These are phyloP conservation scores for Lamellibrachia columna DNA, from an alignment of 2,888 invertebrate species.

Conservation along the genomic window DNA sequence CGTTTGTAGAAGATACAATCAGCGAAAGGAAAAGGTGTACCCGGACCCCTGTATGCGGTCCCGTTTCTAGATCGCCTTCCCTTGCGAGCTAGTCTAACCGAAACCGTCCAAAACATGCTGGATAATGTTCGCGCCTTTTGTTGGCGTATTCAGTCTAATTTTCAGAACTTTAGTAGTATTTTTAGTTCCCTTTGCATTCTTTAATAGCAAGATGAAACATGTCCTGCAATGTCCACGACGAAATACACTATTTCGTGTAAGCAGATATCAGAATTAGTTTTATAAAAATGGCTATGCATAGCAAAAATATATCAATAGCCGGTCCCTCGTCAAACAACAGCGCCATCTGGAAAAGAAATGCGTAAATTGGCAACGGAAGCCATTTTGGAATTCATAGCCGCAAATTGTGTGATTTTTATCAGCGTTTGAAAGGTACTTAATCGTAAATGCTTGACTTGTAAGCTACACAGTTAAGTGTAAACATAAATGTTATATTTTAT, in stretches of 20 bases:
- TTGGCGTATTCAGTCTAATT: no score
- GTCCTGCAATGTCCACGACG: background rate
- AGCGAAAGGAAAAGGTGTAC: background rate
- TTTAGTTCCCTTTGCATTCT: background rate
- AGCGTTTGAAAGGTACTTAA: background rate
- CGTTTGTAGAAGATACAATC: background rate
- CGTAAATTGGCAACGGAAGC: background rate
- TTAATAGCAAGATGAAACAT: background rate
- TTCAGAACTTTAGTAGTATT: background rate
- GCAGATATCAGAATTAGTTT: background rate
- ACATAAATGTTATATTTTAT: slow-evolving; percentile 16
- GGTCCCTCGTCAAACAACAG: background rate
- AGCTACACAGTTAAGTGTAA: background rate
- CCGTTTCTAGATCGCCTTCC: no score
- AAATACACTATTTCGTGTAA: background rate
- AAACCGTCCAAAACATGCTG: slow-evolving; percentile 4
- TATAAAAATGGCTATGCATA: background rate
- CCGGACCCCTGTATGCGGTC: background rate
- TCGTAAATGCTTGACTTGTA: background rate
- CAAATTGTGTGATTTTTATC: background rate
- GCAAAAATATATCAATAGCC: background rate
- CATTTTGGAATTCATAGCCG: slow-evolving; percentile 16
- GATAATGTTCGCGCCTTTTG: background rate
- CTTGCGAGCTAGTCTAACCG: background rate
- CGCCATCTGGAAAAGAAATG: background rate